Conservation (phyloP, 2,113 vertebrate species). For the Strigops habroptila region DNA sequence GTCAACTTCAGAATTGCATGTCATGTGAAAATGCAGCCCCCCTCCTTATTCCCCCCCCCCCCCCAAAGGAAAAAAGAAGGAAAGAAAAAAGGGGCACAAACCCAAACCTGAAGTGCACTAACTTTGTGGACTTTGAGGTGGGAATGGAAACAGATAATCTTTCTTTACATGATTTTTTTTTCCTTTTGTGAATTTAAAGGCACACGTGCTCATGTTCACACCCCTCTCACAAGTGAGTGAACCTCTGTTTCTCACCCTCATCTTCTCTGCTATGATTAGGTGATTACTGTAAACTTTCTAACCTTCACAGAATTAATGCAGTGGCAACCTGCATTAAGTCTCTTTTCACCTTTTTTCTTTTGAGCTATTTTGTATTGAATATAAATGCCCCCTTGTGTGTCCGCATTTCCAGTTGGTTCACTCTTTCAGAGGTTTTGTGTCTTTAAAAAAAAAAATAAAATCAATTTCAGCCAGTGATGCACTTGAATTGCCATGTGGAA, state of each 20-base stretch:
- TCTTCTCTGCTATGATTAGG: background rate
- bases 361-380: background rate
- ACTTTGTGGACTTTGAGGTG: background rate
- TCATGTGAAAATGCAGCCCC: background rate
- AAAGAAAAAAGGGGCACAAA: background rate
- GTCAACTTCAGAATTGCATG: background rate
- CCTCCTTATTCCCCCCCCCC: background rate
- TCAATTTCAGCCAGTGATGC: background rate
- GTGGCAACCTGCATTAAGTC: accelerated
- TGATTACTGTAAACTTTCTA: background rate
- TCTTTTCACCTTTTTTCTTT: background rate
- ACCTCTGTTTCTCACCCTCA: background rate
- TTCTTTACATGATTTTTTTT: background rate
- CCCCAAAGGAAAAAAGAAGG: background rate
- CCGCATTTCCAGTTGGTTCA: background rate
- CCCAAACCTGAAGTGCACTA: background rate
- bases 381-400: background rate
- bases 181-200: background rate
- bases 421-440: background rate
- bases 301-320: background rate
- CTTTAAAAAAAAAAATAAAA: background rate
- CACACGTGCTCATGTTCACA: background rate
- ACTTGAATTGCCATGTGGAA: background rate
- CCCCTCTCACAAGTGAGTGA: accelerated
- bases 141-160: background rate